Base-by-base conservation (phyloP, 2,888 invertebrate genomes). In the Patella depressa region DNA sequence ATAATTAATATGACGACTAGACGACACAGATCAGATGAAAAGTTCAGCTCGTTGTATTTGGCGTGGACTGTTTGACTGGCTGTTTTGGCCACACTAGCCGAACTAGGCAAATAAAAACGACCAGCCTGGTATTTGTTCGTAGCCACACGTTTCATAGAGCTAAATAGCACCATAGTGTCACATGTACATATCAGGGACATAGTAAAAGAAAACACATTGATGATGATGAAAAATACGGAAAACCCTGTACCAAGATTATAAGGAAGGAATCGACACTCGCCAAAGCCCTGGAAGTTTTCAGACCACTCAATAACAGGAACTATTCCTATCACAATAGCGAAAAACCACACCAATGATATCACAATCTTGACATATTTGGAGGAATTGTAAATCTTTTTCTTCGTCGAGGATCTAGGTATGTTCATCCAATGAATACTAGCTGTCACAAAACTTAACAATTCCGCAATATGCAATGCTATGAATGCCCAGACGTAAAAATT, bases 1-100 rank as follows among this genome's bases (percentile, higher is more conserved):
- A 84, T 71, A 2, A 84, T 81, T 75, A 85, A 83, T 19, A 79
- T 79, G 5, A 86, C 71, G 15, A 85, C 83, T 59, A 88, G 83
- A 29, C 84, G 82, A 78, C 88, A 87, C 57, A 88, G 79, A 75
- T 88, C 88, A 78, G 84, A 82, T 5, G 88, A 85, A 78, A 87
- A 85, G 75, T 83, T 84, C 53, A 88, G 82, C 70, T 87, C 84
- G 70, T 84, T 84, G 75, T 86, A 84, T 17, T 83, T 79, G 57
- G 85, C 85, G 19, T 85, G 87, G 11, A 84, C 77, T 9, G 83
- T 84, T 53, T 81, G 82, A 2, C 77, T 78, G n/a, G 71, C 71
- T 15, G 57, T 71, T 54, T 74, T 74, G n/a, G 65, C 72, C 11
- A 71, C 73, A n/a, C 75, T 54, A 17, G 74, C 71, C 70, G 78